These are phyloP conservation scores for Acipenser ruthenus DNA, from an alignment of 2,797 vertebrate genomes.

Conservation along the genomic window DNA sequence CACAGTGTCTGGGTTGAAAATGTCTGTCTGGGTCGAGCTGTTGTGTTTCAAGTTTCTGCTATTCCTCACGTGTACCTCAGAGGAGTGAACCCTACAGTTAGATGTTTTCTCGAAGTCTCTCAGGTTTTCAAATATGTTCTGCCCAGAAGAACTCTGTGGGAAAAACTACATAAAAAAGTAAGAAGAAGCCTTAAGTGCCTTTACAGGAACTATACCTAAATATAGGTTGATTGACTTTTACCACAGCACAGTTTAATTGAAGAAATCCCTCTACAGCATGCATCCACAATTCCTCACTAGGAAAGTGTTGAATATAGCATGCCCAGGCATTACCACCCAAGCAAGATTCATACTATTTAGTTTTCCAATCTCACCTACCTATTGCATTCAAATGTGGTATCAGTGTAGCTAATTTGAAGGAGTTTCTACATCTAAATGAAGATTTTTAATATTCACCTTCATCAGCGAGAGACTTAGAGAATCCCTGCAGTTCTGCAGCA, in stretches of 20 bases:
- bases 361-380: no score
- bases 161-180: conserved; percentile 59
- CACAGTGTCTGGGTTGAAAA: conserved; percentile 61
- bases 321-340: no score
- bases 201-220: not conserved
- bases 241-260: no score
- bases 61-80: conserved; percentile 67
- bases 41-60: conserved; percentile 79
- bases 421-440: no score
- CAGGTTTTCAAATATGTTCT: conserved; percentile 81
- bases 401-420: no score
- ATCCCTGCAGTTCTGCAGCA: conserved; percentile 78
- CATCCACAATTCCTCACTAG: no score
- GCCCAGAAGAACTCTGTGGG: conserved; percentile 82
- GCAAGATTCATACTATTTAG: no score
- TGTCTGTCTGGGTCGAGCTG: conserved; percentile 80
- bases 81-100: conserved; percentile 63
- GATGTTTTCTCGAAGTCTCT: conserved; percentile 76
- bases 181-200: not conserved
- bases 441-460: conserved; percentile 67
- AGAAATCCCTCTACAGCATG: no score
- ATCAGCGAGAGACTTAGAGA: conserved; percentile 82
- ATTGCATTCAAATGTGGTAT: no score
- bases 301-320: no score
- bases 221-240: not conserved